Conservation (phyloP, 2,888 invertebrate genomes). For the Lampropteryx suffumata region DNA sequence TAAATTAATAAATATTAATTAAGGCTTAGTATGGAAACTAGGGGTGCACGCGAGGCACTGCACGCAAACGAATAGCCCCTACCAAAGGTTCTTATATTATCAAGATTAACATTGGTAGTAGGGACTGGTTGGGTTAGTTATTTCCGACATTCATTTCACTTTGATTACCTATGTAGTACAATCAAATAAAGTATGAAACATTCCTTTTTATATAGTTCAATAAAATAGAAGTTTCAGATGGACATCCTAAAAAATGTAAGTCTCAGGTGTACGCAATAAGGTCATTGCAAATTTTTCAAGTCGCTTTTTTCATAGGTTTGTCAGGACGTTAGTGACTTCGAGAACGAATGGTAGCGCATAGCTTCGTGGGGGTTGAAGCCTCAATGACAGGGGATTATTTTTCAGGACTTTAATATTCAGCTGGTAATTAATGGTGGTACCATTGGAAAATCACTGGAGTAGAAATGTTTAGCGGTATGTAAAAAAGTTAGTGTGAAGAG, state of each 20-base stretch:
- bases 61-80: slow-evolving; percentile 40
- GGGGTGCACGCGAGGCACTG: slow-evolving; percentile 45
- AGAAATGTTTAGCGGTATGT: not conserved
- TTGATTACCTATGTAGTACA: no score
- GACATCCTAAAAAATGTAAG: no score
- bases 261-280: no score
- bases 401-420: slow-evolving; percentile 31
- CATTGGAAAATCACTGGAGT: slow-evolving; percentile 15
- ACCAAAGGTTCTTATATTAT: slow-evolving; percentile 1
- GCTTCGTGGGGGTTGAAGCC: slow-evolving; percentile 27
- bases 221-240: no score
- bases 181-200: no score
- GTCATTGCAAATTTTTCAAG: no score
- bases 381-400: slow-evolving; percentile 32
- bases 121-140: no score
- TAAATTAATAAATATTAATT: slow-evolving; percentile 74
- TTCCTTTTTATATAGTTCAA: no score
- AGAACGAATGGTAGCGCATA: slow-evolving; percentile 6
- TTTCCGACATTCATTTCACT: no score
- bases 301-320: no score
- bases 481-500: not conserved
- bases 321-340: slow-evolving; percentile 4
- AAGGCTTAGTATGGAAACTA: slow-evolving; percentile 44
- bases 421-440: slow-evolving; percentile 23
- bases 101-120: no score